Conservation (phyloP, 2,888 invertebrate genomes). For the Melanotus villosus region DNA sequence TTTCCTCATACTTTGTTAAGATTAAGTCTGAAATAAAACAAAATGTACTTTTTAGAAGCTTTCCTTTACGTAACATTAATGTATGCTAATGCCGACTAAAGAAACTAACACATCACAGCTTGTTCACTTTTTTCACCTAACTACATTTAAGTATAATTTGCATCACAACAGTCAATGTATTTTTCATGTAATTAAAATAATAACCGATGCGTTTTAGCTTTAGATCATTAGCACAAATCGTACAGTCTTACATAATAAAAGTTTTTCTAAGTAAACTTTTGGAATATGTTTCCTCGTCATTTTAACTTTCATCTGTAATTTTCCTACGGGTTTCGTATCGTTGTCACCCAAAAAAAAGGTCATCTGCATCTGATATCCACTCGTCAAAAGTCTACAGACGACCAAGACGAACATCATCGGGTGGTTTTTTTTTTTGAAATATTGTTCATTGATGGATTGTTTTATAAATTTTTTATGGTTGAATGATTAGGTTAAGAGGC, state of each 20-base stretch:
- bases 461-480: conserved; percentile 24
- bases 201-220: neutral
- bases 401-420: conserved; percentile 43
- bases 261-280: neutral
- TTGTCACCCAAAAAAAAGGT: conserved; percentile 9
- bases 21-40: no score
- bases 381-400: conserved; percentile 56
- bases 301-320: neutral
- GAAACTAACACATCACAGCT: no score
- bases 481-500: conserved; percentile 42
- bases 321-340: neutral
- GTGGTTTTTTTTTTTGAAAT: conserved; percentile 3
- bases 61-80: no score
- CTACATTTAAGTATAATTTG: no score
- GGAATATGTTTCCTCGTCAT: neutral
- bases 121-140: no score
- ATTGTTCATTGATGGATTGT: neutral
- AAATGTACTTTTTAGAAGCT: no score
- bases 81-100: no score
- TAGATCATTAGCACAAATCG: conserved; percentile 3
- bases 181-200: neutral
- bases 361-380: conserved; percentile 13
- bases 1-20: neutral
- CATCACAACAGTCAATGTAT: neutral
- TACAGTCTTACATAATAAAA: conserved; percentile 1